Conservation (phyloP, 2,888 invertebrate genomes). For the Isotomurus palustris region DNA sequence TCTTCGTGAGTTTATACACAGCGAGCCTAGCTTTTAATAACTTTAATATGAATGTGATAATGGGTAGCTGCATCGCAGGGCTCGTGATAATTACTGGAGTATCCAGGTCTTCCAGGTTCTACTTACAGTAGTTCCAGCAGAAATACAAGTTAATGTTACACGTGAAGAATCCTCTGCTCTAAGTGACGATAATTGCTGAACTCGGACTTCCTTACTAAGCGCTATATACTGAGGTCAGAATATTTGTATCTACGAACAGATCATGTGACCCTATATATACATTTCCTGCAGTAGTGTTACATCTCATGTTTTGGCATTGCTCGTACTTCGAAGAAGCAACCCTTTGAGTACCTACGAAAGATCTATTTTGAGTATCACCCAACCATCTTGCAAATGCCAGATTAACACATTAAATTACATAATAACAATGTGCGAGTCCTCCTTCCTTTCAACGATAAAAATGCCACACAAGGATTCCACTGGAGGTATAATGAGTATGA, state of each 20-base stretch:
- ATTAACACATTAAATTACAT: slow-evolving; percentile 12
- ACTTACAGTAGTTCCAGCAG: too few species aligned
- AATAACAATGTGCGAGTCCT: background rate
- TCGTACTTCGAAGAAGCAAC: background rate
- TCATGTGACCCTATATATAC: too few species aligned
- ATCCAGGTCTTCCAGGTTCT: too few species aligned
- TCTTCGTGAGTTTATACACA: too few species aligned
- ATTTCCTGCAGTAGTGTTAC: background rate
- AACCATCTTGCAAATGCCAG: slow-evolving; percentile 14
- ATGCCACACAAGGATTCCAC: slow-evolving; percentile 7
- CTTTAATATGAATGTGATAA: too few species aligned
- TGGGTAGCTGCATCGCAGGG: too few species aligned
- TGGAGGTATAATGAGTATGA: slow-evolving; percentile 11
- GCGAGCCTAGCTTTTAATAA: too few species aligned
- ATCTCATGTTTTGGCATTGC: background rate
- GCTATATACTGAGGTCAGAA: too few species aligned
- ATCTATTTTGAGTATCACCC: slow-evolving; percentile 9
- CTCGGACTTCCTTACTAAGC: too few species aligned
- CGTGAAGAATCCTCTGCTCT: slow-evolving; percentile 1
- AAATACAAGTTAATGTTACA: too few species aligned
- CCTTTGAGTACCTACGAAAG: too few species aligned
- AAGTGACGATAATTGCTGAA: slow-evolving; percentile 11
- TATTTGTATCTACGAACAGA: too few species aligned
- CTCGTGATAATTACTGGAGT: background rate
- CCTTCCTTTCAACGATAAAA: slow-evolving; percentile 3